phyloP scores from a whole-genome alignment of 2,113 vertebrate species.

The Psammodynastes pulverulentus region DNA sequence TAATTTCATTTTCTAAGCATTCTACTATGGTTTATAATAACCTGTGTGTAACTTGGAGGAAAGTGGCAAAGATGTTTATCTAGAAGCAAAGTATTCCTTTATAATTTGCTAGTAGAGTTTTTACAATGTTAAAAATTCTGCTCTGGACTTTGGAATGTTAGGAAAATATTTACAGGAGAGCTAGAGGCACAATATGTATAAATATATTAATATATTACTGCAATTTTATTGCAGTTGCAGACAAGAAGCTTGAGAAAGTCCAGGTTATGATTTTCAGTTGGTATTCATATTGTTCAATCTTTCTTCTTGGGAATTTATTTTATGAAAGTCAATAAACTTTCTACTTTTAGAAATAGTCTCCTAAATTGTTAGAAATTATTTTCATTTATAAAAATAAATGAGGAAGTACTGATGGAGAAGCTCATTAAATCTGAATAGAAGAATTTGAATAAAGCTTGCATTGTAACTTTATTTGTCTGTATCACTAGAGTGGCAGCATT shows the following conservation, averaged over 20 bases:
- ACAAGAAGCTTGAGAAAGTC: background rate
- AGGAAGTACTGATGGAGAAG: background rate
- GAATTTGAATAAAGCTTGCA: background rate
- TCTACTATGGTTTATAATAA: background rate
- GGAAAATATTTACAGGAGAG: slow-evolving; percentile 31
- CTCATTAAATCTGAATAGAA: background rate
- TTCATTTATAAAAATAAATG: slow-evolving; percentile 25
- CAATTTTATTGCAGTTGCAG: slow-evolving; percentile 48
- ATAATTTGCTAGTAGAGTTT: background rate
- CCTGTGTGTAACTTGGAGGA: background rate
- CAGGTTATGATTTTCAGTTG: background rate
- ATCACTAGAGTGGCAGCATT: background rate
- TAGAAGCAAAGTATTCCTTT: background rate
- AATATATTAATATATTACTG: slow-evolving; percentile 52
- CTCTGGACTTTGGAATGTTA: slow-evolving; percentile 43
- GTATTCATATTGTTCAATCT: slow-evolving; percentile 14
- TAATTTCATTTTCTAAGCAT: background rate
- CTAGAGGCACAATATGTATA: slow-evolving; percentile 41
- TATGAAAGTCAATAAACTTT: slow-evolving; percentile 11
- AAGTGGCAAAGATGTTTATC: background rate
- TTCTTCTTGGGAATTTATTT: slow-evolving; percentile 7
- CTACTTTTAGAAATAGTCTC: background rate
- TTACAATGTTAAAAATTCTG: slow-evolving; percentile 29
- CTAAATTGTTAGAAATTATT: background rate
- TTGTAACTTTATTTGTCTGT: background rate